Percentiles rank a stretch among this genome's conserved stretches.
phyloP scores from a whole-genome alignment of 2,113 vertebrate species.

The Argyrosomus japonicus region DNA sequence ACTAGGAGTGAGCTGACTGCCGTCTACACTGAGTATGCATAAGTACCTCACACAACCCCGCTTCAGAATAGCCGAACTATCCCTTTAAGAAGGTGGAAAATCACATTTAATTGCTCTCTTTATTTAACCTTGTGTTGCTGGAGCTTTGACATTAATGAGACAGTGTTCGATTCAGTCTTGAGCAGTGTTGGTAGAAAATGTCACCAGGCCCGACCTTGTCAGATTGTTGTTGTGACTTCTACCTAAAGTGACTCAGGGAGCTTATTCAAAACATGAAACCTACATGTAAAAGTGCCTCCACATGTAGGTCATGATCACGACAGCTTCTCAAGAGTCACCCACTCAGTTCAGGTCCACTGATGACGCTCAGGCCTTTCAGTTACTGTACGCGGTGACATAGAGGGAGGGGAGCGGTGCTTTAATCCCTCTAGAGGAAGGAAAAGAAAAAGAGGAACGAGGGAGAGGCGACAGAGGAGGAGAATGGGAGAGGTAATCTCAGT shows the following conservation, averaged over 20 bases:
- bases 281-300: not conserved
- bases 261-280: not conserved
- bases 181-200: slow-evolving; percentile 7
- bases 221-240: not conserved
- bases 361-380: slow-evolving; percentile 22
- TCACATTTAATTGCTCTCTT: not conserved
- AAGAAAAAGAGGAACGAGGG: not conserved
- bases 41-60: too few species aligned
- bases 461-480: not conserved
- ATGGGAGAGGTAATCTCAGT: slow-evolving; percentile 29
- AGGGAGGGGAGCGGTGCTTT: slow-evolving; percentile 4
- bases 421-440: slow-evolving; percentile 35
- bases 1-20: too few species aligned
- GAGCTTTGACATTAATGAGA: not conserved
- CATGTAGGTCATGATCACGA: not conserved
- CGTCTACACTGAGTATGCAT: too few species aligned
- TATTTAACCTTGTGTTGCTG: not conserved
- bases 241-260: not conserved
- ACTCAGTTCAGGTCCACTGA: slow-evolving; percentile 5
- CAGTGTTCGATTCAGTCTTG: not conserved
- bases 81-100: not conserved
- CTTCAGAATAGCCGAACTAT: too few species aligned
- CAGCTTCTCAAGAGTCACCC: not conserved
- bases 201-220: not conserved
- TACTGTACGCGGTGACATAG: not conserved